Evolutionary conservation across 1,140 invertebrate species (phyloP).

Genomic region (Zaprionus vittiger): DNA sequence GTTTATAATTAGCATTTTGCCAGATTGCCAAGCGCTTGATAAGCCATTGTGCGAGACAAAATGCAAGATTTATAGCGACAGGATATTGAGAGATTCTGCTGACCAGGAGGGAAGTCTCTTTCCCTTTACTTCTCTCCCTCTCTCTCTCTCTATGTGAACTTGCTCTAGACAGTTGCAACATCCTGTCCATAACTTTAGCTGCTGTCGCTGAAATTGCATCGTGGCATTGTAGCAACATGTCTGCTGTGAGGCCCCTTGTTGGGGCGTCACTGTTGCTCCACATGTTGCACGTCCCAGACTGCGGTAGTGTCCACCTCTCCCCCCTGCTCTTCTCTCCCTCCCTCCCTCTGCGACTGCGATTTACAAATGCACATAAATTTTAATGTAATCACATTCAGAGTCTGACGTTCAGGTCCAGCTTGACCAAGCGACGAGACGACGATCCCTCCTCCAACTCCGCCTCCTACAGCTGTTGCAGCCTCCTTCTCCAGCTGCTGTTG

Average conservation of each 20-base stretch:
- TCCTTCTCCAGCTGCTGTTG: constrained; percentile 2
- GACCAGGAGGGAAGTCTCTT: not conserved
- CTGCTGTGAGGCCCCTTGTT: constrained; percentile 15
- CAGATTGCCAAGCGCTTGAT: constrained; percentile 68
- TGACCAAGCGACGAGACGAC: constrained; percentile 38
- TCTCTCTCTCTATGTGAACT: not conserved
- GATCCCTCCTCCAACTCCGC: constrained; percentile 14
- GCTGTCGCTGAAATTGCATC: constrained; percentile 58
- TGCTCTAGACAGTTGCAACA: constrained; percentile 61
- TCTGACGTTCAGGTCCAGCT: constrained; percentile 39
- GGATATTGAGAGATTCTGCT: constrained; percentile 74
- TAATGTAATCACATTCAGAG: constrained; percentile 79
- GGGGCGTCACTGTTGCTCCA: constrained; percentile 55
- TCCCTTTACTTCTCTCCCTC: not conserved
- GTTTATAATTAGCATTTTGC: constrained; percentile 82
- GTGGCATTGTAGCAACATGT: constrained; percentile 35
- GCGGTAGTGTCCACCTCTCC: not conserved
- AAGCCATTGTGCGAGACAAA: constrained; percentile 59
- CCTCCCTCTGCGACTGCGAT: constrained; percentile 9
- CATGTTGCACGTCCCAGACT: constrained; percentile 71
- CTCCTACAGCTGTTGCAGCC: constrained; percentile 28
- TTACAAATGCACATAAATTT: constrained; percentile 83
- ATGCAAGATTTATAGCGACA: constrained; percentile 78
- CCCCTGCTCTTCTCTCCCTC: too few species aligned
- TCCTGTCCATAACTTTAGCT: constrained; percentile 68